A percentile compares a stretch with the other conserved stretches of the same genome.
Conservation (phyloP, 2,888 invertebrate genomes). For the Drosophila suboccidentalis region DNA sequence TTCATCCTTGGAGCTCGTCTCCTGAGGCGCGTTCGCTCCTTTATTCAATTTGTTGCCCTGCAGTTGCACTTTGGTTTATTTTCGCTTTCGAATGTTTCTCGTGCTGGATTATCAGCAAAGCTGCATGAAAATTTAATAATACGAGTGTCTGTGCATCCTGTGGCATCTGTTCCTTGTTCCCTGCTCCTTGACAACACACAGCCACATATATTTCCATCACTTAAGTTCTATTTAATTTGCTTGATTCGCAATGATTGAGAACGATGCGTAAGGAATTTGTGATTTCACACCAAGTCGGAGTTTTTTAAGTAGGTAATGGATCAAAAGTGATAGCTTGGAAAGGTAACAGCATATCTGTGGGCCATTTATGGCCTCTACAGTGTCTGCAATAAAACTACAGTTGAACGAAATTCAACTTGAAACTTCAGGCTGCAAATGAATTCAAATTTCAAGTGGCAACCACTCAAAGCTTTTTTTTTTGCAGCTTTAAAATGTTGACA, state of each 20-base stretch:
- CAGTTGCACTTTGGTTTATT: conserved; percentile 42
- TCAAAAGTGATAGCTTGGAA: neutral
- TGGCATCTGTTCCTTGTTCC: conserved; percentile 24
- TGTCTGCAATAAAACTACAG: neutral
- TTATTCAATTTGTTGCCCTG: conserved; percentile 55
- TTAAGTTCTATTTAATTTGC: conserved; percentile 69
- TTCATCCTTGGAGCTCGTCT: conserved; percentile 17
- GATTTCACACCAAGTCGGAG: conserved; percentile 3
- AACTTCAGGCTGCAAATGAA: conserved; percentile 3
- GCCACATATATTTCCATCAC: conserved; percentile 18
- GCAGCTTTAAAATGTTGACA: conserved; percentile 3
- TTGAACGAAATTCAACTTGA: neutral
- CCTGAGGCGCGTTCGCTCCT: conserved; percentile 36
- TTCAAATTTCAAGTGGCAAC: neutral
- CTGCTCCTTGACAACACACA: conserved; percentile 10
- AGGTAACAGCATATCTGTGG: neutral
- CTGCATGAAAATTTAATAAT: conserved; percentile 81
- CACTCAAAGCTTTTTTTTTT: neutral
- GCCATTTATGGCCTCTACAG: neutral
- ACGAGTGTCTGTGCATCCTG: conserved; percentile 26
- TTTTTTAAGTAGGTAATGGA: neutral
- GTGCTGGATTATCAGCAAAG: conserved; percentile 70
- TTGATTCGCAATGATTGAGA: conserved; percentile 48
- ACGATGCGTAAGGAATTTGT: conserved; percentile 34
- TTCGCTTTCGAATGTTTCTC: conserved; percentile 43